phyloP scores from a whole-genome alignment of 2,888 invertebrate genomes.

The Sminthurinus aureus region DNA sequence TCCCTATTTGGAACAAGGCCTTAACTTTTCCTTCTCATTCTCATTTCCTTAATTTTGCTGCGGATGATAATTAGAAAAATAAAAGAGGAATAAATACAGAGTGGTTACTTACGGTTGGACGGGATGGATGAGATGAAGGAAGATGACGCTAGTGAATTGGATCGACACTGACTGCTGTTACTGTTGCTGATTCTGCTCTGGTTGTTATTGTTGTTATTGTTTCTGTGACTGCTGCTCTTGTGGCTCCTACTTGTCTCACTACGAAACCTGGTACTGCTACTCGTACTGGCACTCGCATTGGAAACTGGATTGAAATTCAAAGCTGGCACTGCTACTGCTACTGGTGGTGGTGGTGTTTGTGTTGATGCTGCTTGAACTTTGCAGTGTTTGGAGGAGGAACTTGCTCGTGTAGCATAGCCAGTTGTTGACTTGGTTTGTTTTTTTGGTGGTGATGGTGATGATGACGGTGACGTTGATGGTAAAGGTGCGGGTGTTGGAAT shows the following conservation, averaged over 20 bases:
- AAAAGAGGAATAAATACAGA: background rate
- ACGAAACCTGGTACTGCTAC: too few relatives aligned
- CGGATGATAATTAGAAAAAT: too few relatives aligned
- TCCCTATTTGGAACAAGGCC: too few relatives aligned
- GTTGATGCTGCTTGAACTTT: too few relatives aligned
- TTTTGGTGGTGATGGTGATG: background rate
- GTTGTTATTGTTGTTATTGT: background rate
- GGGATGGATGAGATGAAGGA: background rate
- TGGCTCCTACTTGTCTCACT: background rate
- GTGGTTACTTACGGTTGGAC: constrained; percentile 7
- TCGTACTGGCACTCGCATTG: too few relatives aligned
- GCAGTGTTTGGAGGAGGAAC: too few relatives aligned
- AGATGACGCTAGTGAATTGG: background rate
- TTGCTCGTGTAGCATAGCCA: background rate
- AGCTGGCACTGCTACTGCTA: too few relatives aligned
- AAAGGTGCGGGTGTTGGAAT: background rate
- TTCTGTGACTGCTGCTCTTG: background rate
- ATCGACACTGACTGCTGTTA: background rate
- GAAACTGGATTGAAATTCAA: too few relatives aligned
- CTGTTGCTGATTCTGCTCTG: background rate
- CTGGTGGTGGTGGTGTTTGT: too few relatives aligned
- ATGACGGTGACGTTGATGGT: background rate
- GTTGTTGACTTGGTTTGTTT: background rate
- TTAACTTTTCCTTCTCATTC: too few relatives aligned
- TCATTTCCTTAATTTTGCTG: too few relatives aligned